Base-by-base conservation (phyloP, 1,140 invertebrate species). In the Sinonovacula constricta region DNA sequence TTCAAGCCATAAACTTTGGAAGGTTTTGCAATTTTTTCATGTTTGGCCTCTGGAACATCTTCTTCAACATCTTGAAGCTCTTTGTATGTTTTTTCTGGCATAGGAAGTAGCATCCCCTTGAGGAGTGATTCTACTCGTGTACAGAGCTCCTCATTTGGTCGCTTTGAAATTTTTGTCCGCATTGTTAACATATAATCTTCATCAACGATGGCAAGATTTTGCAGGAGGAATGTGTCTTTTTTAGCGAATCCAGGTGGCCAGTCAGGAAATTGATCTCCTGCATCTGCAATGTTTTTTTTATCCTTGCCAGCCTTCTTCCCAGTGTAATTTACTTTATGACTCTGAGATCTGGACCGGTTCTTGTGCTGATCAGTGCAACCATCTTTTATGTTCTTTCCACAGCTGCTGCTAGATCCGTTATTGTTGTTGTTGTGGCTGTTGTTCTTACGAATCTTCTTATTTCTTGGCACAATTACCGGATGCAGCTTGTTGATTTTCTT, bases 81-180 rank as follows among this genome's bases (percentile, higher is more conserved):
- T 54, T 78, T 78, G 65, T 78, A 78, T 15, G 66, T 60, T 65
- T 79, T 79, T 14, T 66, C 77, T 54, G 67, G 77, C 7, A 51
- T 28, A 31, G 81, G 65, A 31, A 86, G 49, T 3, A 86, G 72
- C 63, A 86, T 83, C 56, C 82, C 79, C 77, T 85, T 86, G 45
- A 86, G 66, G 14, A 86, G 70, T 36, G 70, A 80, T 69, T 86
- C 85, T 24, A 86, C 85, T 70, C 78, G 74, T 30, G 53, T 79
- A 53, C 85, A 86, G 24, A 81, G 71, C 66, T 85, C 83, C 26
- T 81, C 71, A 22, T 81, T 56, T 14, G 56, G 45, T 31, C 78
- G 18, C n/a, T 60, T 33, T 18, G 54, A 53, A 68, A 33, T 74
- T 53, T 80, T 70, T 34, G 49, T 56, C 45, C 31, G 15, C 28